Evolutionary conservation across 2,113 vertebrate species (phyloP), one percentile per base, ranked within the genome.

Genomic region (Neolamprologus sp.): DNA sequence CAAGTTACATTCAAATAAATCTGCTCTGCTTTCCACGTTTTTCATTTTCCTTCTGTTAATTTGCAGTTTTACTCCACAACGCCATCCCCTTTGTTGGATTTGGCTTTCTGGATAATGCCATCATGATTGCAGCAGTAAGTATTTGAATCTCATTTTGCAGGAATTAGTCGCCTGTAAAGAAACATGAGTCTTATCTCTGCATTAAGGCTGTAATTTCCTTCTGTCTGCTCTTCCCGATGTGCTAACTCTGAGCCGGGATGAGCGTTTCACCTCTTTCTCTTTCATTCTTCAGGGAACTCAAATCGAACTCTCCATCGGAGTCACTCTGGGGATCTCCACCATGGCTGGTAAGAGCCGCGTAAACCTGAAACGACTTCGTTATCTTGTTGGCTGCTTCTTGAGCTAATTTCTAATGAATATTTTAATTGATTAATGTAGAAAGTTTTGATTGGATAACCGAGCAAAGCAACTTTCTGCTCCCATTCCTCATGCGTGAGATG

Each of bases 101-200:
- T 92, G 98, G 98, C 91, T 99, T 99, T 97, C 97, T 99, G 92
- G 98, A 99, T 95, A 99, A 99, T 63, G 98, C 98, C 95, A 99
- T 99, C 96, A 99, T 99, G 98, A 99, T 99, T 90, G 98, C 97
- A 92, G 98, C 98, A 82, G 98, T 99, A 96, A 98, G 98, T 94
- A 23, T 23, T 71, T 12, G 2, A 26, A 35, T 16, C 71, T 75
- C 8, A 47, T 30, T 65, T 17, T 14, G 14, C 7, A 16, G 17
- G 9, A 51, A 4, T n/a, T 3, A 26, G 5, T 42, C 1, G 2
- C 13, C 54, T 51, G 12, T 30, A 33, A 17, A 21, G 19, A 16
- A 82, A 7, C 3, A 35, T 0, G 6, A 47, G 65, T 49, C 71
- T 19, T 30, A 30, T 19, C 42, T 30, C 23, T 5, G 9, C 71